These are phyloP conservation scores for Drosophila mayri DNA, from an alignment of 1,140 invertebrate genomes.

Conservation along the genomic window DNA sequence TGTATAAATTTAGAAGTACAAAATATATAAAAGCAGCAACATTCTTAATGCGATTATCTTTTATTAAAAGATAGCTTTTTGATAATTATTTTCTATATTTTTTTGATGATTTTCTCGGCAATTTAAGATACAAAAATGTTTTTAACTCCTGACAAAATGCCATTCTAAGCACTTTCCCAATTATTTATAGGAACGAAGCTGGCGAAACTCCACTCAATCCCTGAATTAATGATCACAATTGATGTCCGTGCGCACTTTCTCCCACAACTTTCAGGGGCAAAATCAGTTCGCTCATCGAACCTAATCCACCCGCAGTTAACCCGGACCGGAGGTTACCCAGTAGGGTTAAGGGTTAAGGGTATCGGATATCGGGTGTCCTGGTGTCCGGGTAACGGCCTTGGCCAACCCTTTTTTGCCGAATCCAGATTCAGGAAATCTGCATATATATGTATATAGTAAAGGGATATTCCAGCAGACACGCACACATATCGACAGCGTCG, in stretches of 20 bases:
- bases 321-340: not conserved
- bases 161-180: not conserved
- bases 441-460: too few relatives aligned
- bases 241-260: not conserved
- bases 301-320: conserved; percentile 28
- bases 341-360: not conserved
- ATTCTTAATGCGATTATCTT: too few relatives aligned
- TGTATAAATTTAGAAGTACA: not conserved
- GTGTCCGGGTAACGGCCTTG: conserved; percentile 35
- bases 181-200: not conserved
- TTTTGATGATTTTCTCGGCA: too few relatives aligned
- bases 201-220: not conserved
- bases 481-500: conserved; percentile 53
- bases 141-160: not conserved
- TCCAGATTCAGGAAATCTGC: conserved; percentile 10
- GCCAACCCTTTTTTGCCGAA: not conserved
- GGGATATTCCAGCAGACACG: not conserved
- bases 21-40: not conserved
- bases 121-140: not conserved
- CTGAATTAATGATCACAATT: conserved; percentile 25
- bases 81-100: not conserved
- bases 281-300: conserved; percentile 41
- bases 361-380: conserved; percentile 20
- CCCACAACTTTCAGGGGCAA: not conserved
- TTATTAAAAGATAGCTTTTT: not conserved